These are phyloP conservation scores for Martes martes DNA, from an alignment of 2,113 vertebrate genomes.

Conservation along the genomic window DNA sequence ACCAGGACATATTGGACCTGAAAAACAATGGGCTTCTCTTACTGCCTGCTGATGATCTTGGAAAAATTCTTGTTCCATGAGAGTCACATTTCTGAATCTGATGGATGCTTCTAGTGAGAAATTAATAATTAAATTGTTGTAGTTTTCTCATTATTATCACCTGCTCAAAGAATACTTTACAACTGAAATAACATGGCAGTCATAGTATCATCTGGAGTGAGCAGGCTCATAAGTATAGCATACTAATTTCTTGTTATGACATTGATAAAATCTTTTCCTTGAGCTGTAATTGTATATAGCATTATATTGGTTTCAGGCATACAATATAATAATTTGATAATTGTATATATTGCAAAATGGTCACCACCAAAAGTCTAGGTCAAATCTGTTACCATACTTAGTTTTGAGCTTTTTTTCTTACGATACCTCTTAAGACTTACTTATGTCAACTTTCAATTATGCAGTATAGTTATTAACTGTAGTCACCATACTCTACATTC, in stretches of 20 bases:
- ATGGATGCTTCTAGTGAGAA: neutral
- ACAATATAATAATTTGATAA: neutral
- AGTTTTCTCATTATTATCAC: neutral
- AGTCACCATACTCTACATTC: neutral
- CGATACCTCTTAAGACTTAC: neutral
- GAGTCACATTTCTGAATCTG: neutral
- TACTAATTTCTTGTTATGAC: neutral
- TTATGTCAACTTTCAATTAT: neutral
- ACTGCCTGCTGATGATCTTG: neutral
- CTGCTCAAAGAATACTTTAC: neutral
- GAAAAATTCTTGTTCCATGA: neutral
- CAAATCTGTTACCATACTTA: neutral
- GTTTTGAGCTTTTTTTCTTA: neutral
- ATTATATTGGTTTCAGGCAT: neutral
- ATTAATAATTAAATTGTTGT: neutral
- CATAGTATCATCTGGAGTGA: neutral
- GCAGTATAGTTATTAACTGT: neutral
- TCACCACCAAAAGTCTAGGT: neutral
- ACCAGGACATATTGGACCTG: neutral
- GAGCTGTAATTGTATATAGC: neutral
- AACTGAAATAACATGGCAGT: neutral
- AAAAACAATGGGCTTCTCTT: neutral
- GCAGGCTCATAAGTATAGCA: neutral
- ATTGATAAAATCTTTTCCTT: neutral
- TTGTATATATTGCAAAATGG: neutral